Conservation (phyloP, 2,113 vertebrate genomes). For the Lamprologus ornatipinnis region DNA sequence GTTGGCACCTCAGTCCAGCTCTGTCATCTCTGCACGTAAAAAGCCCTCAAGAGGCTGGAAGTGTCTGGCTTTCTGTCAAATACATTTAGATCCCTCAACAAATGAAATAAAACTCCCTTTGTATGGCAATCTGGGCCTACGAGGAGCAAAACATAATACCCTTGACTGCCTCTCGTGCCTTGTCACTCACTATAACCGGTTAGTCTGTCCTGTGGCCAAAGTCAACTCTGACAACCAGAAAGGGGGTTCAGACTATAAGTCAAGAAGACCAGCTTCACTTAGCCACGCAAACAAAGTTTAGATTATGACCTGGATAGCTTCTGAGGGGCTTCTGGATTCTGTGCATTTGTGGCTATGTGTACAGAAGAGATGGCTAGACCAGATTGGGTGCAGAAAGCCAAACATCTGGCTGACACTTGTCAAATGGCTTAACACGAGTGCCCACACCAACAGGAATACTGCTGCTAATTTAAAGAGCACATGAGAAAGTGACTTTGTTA, state of each 20-base stretch:
- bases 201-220: constrained; percentile 34
- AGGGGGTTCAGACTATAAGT: constrained; percentile 31
- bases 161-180: constrained; percentile 23
- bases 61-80: constrained; percentile 6
- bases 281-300: constrained; percentile 29
- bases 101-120: constrained; percentile 46
- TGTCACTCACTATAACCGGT: constrained; percentile 27
- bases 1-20: neutral
- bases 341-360: constrained; percentile 5
- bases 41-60: neutral
- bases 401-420: constrained; percentile 56
- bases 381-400: constrained; percentile 64
- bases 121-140: neutral
- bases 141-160: constrained; percentile 17
- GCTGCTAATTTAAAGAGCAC: neutral
- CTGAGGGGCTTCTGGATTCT: constrained; percentile 12
- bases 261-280: constrained; percentile 35
- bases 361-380: constrained; percentile 77
- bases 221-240: constrained; percentile 40
- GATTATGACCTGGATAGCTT: neutral
- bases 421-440: constrained; percentile 4
- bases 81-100: constrained; percentile 12
- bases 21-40: neutral
- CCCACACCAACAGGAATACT: neutral
- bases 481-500: constrained; percentile 1